A percentile compares a stretch with the other conserved stretches of the same genome.
These are phyloP conservation scores for Clytia hemisphaerica DNA, from an alignment of 30 jellyfish, hydroid and myxozoan species.

Conservation along the genomic window DNA sequence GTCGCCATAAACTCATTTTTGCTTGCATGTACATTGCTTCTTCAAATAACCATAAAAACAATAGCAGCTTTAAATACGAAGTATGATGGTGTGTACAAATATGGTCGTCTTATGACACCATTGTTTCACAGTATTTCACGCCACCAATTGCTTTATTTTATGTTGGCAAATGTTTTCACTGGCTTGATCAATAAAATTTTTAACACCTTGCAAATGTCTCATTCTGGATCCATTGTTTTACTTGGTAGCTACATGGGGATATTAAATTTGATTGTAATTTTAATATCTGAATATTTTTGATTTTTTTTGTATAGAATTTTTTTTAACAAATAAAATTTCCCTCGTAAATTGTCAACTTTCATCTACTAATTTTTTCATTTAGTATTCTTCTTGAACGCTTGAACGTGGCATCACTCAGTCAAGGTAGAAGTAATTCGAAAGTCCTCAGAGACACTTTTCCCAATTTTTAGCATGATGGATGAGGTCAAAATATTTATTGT, in stretches of 20 bases:
- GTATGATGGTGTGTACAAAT: background rate
- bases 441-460: too few species aligned
- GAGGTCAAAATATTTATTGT: background rate
- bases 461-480: background rate
- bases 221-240: slow-evolving; percentile 19
- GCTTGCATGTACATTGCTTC: slow-evolving; percentile 25
- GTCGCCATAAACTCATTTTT: slow-evolving; percentile 38
- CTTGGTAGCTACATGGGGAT: too few species aligned
- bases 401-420: too few species aligned
- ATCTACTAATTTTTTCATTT: too few species aligned
- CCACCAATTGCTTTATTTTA: slow-evolving; percentile 53
- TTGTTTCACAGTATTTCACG: slow-evolving; percentile 32
- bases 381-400: too few species aligned
- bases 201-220: slow-evolving; percentile 23
- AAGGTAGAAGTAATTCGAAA: too few species aligned
- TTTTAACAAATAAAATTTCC: too few species aligned
- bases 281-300: too few species aligned
- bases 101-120: slow-evolving; percentile 22
- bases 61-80: background rate
- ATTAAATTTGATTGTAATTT: too few species aligned
- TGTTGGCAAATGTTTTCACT: slow-evolving; percentile 63
- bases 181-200: slow-evolving; percentile 57
- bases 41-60: slow-evolving; percentile 18
- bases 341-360: too few species aligned
- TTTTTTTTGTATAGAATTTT: too few species aligned